phyloP scores from a whole-genome alignment of 2,113 vertebrate species.

The Forbesichthys agassizii region DNA sequence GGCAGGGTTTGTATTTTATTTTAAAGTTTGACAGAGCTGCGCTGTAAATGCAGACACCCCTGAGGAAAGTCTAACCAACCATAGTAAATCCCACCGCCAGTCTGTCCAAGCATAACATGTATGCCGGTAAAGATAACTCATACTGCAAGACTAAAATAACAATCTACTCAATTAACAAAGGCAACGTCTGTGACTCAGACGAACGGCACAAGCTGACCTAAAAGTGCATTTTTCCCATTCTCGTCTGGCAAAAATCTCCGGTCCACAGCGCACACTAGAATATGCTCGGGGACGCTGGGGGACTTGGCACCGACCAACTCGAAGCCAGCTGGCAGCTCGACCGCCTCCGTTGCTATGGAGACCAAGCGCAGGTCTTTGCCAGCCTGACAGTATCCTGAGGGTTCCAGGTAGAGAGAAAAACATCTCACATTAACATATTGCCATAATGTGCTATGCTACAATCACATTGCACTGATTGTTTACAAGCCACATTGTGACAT shows the following conservation, averaged over 20 bases:
- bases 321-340: constrained; percentile 92
- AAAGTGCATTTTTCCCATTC: constrained; percentile 99
- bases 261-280: constrained; percentile 96
- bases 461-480: no score
- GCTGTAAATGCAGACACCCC: no score
- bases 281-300: constrained; percentile 92
- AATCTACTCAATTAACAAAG: no score
- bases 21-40: not conserved
- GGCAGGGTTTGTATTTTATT: not conserved
- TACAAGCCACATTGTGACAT: not conserved
- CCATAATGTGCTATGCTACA: not conserved
- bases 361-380: constrained; percentile 96
- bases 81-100: no score
- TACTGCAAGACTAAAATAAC: no score
- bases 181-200: not conserved
- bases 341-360: constrained; percentile 89
- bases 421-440: constrained; percentile 6
- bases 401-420: not conserved
- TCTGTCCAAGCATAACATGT: no score
- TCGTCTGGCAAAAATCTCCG: constrained; percentile 96
- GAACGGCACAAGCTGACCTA: constrained; percentile 82
- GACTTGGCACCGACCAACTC: constrained; percentile 96
- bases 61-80: no score
- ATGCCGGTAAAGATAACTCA: no score
- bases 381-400: constrained; percentile 95